Percentiles rank a stretch among this genome's conserved stretches.
Evolutionary conservation across 2,113 vertebrate species (phyloP).

Genomic region (Neogobius melanostomus): DNA sequence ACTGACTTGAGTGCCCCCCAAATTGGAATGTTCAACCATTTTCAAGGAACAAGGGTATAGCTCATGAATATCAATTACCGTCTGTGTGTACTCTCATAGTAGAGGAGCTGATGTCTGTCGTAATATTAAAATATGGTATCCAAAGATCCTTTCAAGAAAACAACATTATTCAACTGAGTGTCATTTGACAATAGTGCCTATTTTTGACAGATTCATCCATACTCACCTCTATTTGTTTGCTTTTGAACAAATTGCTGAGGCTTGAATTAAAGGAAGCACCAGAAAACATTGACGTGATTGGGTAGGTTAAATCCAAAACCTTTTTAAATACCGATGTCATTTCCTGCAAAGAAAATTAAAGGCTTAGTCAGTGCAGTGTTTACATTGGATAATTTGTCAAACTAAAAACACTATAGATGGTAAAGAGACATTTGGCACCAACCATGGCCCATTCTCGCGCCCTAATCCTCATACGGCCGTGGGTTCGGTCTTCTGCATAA

Average conservation of each 20-base stretch:
- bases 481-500: slow-evolving; percentile 88
- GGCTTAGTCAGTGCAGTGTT: not conserved
- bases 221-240: slow-evolving; percentile 92
- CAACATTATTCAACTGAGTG: not conserved
- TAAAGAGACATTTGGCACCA: slow-evolving; percentile 45
- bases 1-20: not conserved
- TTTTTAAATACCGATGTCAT: slow-evolving; percentile 89
- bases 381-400: not conserved
- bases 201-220: not conserved
- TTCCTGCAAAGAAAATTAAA: slow-evolving; percentile 68
- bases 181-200: not conserved
- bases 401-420: not conserved
- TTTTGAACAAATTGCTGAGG: slow-evolving; percentile 85
- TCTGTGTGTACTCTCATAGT: slow-evolving; percentile 93
- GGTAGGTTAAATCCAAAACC: slow-evolving; percentile 90
- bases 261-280: slow-evolving; percentile 89
- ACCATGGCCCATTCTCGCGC: slow-evolving; percentile 95
- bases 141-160: slow-evolving; percentile 84
- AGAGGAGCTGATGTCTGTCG: slow-evolving; percentile 92
- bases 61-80: slow-evolving; percentile 65
- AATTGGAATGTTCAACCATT: not conserved
- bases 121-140: slow-evolving; percentile 94
- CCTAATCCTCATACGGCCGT: slow-evolving; percentile 85
- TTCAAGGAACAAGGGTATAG: not conserved
- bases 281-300: slow-evolving; percentile 94